Conservation (phyloP, 1,140 invertebrate species). For the Drosophila lowei region DNA sequence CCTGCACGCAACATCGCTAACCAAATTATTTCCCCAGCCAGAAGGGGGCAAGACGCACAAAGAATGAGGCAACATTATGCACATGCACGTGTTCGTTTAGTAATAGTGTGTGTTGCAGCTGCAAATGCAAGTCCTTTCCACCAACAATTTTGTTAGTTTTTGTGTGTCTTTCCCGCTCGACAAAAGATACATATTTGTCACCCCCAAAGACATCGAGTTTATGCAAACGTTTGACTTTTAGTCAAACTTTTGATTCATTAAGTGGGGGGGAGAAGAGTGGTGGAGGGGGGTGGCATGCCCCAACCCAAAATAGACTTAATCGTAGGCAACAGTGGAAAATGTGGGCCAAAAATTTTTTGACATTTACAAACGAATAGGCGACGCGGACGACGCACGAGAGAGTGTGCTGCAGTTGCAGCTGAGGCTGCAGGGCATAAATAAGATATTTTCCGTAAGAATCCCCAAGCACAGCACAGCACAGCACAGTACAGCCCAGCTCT, state of each 20-base stretch:
- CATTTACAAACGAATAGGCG: slow-evolving; percentile 57
- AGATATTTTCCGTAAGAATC: slow-evolving; percentile 75
- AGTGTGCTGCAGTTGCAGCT: slow-evolving; percentile 17
- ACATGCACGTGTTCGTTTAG: slow-evolving; percentile 6
- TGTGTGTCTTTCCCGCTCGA: too few relatives aligned
- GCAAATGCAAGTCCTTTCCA: too few relatives aligned
- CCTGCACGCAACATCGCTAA: slow-evolving; percentile 48
- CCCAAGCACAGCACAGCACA: slow-evolving; percentile 9
- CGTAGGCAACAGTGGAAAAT: slow-evolving; percentile 44
- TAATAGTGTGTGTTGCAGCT: too few relatives aligned
- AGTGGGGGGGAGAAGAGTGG: slow-evolving; percentile 1
- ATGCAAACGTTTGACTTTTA: slow-evolving; percentile 72
- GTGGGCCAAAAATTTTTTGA: slow-evolving; percentile 73
- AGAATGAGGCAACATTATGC: slow-evolving; percentile 12
- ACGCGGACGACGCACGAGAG: slow-evolving; percentile 30
- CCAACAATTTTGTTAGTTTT: too few relatives aligned
- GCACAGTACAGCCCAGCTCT: too few relatives aligned
- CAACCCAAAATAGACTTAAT: slow-evolving; percentile 40
- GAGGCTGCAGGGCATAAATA: slow-evolving; percentile 79
- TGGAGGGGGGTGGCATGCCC: background rate
- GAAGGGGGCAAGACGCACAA: slow-evolving; percentile 13
- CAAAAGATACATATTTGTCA: slow-evolving; percentile 21
- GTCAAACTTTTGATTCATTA: slow-evolving; percentile 59
- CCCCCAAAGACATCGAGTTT: slow-evolving; percentile 26
- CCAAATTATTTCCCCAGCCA: slow-evolving; percentile 62